Percentiles rank a stretch among this genome's conserved stretches.
Conservation (phyloP, 2,888 invertebrate species). For the Dryomyza anilis region DNA sequence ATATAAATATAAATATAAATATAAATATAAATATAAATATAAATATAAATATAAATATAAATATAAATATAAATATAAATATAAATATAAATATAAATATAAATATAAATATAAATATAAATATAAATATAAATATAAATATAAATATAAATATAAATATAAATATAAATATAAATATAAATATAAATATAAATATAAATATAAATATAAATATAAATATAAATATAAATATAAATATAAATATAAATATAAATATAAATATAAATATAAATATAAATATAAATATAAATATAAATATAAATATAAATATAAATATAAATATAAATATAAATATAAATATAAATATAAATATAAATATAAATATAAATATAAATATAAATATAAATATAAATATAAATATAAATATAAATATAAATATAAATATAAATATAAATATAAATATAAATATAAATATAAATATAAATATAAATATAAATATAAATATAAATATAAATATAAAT, state of each 20-base stretch:
- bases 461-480: neutral
- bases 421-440: neutral
- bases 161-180: neutral
- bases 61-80: too few species aligned
- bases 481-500: too few species aligned
- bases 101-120: neutral
- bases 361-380: neutral
- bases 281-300: too few species aligned
- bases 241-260: too few species aligned
- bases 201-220: neutral
- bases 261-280: too few species aligned
- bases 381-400: neutral
- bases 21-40: too few species aligned
- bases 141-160: neutral
- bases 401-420: neutral
- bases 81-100: neutral
- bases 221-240: too few species aligned
- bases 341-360: too few species aligned
- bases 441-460: neutral
- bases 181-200: neutral
- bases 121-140: neutral
- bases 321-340: too few species aligned
- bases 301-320: too few species aligned
- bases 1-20: too few species aligned
- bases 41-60: too few species aligned